These are phyloP conservation scores for Anarsia innoxiella DNA, from an alignment of 2,888 invertebrate species.

Conservation along the genomic window DNA sequence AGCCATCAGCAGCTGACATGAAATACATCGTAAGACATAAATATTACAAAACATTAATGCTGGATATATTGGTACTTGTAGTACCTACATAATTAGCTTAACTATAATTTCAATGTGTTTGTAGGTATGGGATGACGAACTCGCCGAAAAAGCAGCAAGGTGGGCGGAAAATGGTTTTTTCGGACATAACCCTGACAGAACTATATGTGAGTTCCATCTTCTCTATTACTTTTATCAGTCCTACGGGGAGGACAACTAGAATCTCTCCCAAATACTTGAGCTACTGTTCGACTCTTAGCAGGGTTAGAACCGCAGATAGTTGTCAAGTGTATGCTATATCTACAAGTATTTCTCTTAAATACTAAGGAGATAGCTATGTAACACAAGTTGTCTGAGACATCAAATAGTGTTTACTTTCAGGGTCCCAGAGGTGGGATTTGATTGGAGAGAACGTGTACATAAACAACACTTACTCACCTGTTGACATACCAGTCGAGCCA, in stretches of 20 bases:
- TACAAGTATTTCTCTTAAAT: neutral
- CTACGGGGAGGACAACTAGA: no score
- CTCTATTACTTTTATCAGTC: neutral
- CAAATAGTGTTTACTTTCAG: constrained; percentile 24
- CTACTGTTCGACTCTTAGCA: neutral
- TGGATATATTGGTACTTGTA: no score
- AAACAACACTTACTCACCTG: constrained; percentile 26
- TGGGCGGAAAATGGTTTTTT: constrained; percentile 13
- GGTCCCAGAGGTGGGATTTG: constrained; percentile 40
- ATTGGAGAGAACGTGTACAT: constrained; percentile 56
- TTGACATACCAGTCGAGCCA: no score
- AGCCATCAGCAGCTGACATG: constrained; percentile 38
- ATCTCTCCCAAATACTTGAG: no score
- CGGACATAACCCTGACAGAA: constrained; percentile 15
- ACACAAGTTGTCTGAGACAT: neutral
- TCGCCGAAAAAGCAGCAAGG: constrained; percentile 16
- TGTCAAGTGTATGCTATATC: neutral
- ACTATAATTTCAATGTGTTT: neutral
- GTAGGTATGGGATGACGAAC: constrained; percentile 19
- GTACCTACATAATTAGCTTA: no score
- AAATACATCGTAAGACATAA: constrained; percentile 30
- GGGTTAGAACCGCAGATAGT: neutral
- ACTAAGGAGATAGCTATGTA: neutral
- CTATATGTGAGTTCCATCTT: constrained; percentile 9
- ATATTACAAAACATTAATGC: no score